Conservation (phyloP, 2,797 vertebrate genomes). For the Glyptemys insculpta region DNA sequence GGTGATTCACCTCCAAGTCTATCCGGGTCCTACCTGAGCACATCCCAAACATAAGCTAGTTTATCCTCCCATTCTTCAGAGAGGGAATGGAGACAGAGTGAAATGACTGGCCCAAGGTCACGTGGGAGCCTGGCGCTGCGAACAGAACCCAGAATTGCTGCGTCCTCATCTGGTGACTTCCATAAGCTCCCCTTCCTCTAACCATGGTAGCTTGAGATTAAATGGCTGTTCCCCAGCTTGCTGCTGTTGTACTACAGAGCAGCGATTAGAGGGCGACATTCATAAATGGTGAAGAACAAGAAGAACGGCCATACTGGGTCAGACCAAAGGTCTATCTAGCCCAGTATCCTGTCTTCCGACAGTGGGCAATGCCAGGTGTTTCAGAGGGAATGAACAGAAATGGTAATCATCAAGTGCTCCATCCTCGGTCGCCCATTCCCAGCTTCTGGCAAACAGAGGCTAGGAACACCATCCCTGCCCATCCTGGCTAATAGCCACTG, state of each 20-base stretch:
- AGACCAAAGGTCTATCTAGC: too few relatives aligned
- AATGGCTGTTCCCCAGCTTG: background rate
- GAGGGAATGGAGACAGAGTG: background rate
- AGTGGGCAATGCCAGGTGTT: too few relatives aligned
- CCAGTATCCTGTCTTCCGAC: too few relatives aligned
- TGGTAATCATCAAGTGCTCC: too few relatives aligned
- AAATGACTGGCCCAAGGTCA: background rate
- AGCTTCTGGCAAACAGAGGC: too few relatives aligned
- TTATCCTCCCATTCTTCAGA: background rate
- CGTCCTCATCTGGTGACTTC: too few relatives aligned
- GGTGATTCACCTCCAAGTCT: background rate
- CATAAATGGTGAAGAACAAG: background rate
- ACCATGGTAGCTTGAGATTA: background rate
- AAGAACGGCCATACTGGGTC: too few relatives aligned
- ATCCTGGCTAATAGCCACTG: too few relatives aligned
- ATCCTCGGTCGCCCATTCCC: too few relatives aligned
- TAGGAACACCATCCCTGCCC: too few relatives aligned
- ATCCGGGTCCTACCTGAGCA: background rate
- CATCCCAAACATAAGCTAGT: background rate
- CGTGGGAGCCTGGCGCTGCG: background rate
- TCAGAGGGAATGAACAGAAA: too few relatives aligned
- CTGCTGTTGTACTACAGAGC: background rate
- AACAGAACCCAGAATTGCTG: background rate
- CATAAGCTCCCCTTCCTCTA: background rate
- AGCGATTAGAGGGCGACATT: background rate